phyloP scores from a whole-genome alignment of 1,140 invertebrate genomes.

The Sycophaga agraensis region DNA sequence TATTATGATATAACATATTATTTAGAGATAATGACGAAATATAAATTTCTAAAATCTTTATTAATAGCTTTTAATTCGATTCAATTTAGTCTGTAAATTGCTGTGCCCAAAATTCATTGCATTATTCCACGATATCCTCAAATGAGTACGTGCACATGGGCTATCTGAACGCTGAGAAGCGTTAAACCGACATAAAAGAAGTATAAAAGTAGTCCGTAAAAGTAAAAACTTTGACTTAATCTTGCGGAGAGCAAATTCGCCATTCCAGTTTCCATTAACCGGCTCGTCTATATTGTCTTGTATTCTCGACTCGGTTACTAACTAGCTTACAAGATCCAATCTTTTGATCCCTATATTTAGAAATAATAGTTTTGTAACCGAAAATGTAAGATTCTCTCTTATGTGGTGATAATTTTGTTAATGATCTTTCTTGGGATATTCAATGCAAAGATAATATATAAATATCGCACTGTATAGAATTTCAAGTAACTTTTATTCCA shows the following conservation, averaged over 20 bases:
- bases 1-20: too few species aligned
- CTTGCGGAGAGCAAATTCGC: slow-evolving; percentile 34
- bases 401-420: too few species aligned
- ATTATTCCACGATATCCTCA: background rate
- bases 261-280: slow-evolving; percentile 35
- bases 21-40: background rate
- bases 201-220: slow-evolving; percentile 31
- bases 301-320: background rate
- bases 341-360: background rate
- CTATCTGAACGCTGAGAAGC: background rate
- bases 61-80: background rate
- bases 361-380: background rate
- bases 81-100: background rate
- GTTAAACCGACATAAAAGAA: slow-evolving; percentile 32
- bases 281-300: slow-evolving; percentile 3
- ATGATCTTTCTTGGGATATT: too few species aligned
- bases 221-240: slow-evolving; percentile 39
- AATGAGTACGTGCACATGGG: background rate
- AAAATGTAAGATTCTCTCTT: slow-evolving; percentile 3
- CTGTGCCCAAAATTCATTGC: background rate
- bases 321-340: background rate
- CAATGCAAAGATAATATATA: too few species aligned
- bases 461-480: too few species aligned
- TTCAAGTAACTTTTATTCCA: too few species aligned
- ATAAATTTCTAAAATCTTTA: background rate